Evolutionary conservation across 2,113 vertebrate species (phyloP), one percentile per base, ranked within the genome.

Genomic region (Baryphthengus martii): DNA sequence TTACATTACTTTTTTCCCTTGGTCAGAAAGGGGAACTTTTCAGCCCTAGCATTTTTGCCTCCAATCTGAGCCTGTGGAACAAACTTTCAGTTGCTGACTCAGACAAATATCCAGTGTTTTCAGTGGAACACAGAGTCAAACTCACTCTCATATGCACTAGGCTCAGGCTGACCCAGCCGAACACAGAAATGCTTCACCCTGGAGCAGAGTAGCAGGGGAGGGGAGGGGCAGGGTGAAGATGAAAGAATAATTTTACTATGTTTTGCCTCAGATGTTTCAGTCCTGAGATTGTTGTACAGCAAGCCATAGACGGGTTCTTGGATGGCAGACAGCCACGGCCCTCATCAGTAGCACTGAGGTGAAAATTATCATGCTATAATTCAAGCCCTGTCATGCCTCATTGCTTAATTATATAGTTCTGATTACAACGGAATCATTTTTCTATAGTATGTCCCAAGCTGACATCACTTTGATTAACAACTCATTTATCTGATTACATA

Each of bases 401-500:
- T 95, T 96, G 91, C 91, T 96, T 97, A 96, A 96, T 96, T 97
- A 96, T 85, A 92, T 84, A 79, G 80, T 91, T 95, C 90, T 94
- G 94, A 97, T 97, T 96, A 96, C 94, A 96, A 95, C 87, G 44
- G 94, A 95, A 94, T 95, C 90, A 95, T 96, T 96, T 96, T 96
- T 96, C 90, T 94, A 95, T 96, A 92, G 81, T 91, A 96, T 96
- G 93, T 95, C 96, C 96, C 91, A 96, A 93, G 91, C 74, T 97
- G 95, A 97, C 96, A 96, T 95, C 96, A 97, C 84, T 96, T 96
- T 96, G 96, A 97, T 96, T 96, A 96, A 96, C 89, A 96, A 89
- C 95, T 96, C 94, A 88, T 97, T 96, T 96, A 96, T 97, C 93
- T 96, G 94, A 96, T 97, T 97, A 94, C 96, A 95, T 74, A 96